Evolutionary conservation across 2,797 vertebrate species (phyloP), one percentile per base, ranked within the genome.

Genomic region (Gymnothorax reevesii): DNA sequence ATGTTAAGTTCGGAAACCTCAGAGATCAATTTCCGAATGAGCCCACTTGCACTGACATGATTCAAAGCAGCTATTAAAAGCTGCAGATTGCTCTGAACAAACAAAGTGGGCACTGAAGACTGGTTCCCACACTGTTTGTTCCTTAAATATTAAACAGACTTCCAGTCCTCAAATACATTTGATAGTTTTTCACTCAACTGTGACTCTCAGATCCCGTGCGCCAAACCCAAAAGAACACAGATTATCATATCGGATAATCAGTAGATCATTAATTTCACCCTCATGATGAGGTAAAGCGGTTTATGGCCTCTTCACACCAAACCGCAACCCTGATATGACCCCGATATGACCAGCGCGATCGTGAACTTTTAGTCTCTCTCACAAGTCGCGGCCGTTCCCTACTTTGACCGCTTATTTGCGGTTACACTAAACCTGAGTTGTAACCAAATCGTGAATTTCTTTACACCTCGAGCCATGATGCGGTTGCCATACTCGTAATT

Each of bases 131-230:
- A 27, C 82, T 83, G 57, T 83, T 83, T 83, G 82, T 83, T 83
- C 82, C 8, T 83, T 83, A 59, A 83, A 83, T 59, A 83, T 83
- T 83, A 83, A 83, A 55, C 82, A 25, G 82, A 15, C 57, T 4
- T 55, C 82, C 55, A 59, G 82, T 83, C 82, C 82, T 83, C n/a
- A 83, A 27, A 59, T 59, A 83, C n/a, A 83, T 13, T 83, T 57
- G 9, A 27, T 59, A 42, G 33, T 82, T 82, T n/a, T 82, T 27
- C 55, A 83, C 33, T 57, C 9, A n/a, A 27, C 82, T 13, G 7
- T 7, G 13, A 17, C 22, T 57, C 55, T 83, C 13, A 4, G 25
- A 10, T 27, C 82, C n/a, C 17, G 54, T 57, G 25, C 57, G 33
- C 57, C 82, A 57, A 54, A 25, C 82, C 82, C 57, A 3, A n/a